These are phyloP conservation scores for Hedychridium roseum DNA, from an alignment of 2,888 invertebrate genomes.

Conservation along the genomic window DNA sequence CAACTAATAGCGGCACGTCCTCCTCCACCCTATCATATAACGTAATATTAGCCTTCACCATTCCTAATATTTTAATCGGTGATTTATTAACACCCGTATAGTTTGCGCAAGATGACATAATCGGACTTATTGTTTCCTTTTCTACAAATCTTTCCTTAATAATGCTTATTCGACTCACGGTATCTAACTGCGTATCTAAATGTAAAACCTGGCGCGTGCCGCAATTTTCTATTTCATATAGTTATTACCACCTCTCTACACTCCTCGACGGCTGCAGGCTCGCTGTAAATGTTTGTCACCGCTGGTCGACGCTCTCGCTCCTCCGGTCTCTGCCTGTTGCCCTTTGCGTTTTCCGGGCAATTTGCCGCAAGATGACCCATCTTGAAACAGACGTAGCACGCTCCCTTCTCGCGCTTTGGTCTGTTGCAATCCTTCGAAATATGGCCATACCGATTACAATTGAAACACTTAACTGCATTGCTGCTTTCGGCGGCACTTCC, in stretches of 20 bases:
- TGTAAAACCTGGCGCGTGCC: neutral
- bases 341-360: neutral
- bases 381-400: conserved; percentile 2
- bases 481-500: neutral
- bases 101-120: too few relatives aligned
- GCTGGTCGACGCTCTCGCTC: neutral
- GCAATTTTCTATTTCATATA: too few relatives aligned
- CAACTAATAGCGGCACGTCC: conserved; percentile 8
- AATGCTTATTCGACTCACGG: conserved; percentile 8
- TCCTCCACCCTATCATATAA: neutral
- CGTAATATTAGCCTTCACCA: conserved; percentile 3
- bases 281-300: neutral
- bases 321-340: neutral
- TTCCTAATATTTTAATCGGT: neutral
- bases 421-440: neutral
- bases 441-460: conserved; percentile 1
- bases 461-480: conserved; percentile 1
- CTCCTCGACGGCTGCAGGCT: neutral
- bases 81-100: too few relatives aligned
- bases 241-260: too few relatives aligned
- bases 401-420: neutral
- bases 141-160: conserved; percentile 1
- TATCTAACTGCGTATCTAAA: conserved; percentile 8
- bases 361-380: neutral
- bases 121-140: neutral